Conservation (phyloP, 2,797 vertebrate species). For the Alouatta caraya region DNA sequence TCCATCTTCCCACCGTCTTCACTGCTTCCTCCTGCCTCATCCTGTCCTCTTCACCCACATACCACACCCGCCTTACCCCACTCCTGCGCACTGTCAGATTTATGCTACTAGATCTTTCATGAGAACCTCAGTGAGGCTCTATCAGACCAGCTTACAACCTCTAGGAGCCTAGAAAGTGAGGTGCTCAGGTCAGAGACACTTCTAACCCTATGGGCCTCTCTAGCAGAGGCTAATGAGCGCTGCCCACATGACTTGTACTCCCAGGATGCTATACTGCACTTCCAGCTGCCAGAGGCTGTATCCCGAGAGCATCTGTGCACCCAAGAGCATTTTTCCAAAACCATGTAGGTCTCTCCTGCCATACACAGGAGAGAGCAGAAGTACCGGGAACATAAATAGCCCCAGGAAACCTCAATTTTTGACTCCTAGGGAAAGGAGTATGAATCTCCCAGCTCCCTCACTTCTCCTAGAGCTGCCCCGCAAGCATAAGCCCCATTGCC, state of each 20-base stretch:
- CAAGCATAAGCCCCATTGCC: accelerated
- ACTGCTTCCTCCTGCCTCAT: neutral
- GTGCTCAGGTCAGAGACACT: neutral
- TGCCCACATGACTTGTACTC: accelerated
- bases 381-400: neutral
- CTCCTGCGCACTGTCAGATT: neutral
- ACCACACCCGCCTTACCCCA: neutral
- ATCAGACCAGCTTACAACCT: neutral
- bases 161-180: neutral
- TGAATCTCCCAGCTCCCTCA: neutral
- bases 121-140: neutral
- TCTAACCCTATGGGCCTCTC: neutral
- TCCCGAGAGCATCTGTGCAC: neutral
- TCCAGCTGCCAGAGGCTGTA: neutral
- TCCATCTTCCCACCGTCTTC: neutral
- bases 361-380: neutral
- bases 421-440: neutral
- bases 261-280: accelerated
- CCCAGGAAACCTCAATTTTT: neutral
- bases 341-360: neutral
- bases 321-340: neutral
- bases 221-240: neutral
- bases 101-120: neutral
- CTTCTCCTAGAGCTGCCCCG: neutral
- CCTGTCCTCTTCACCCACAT: neutral